phyloP scores from a whole-genome alignment of 1,140 invertebrate genomes.

The Caenorhabditis briggsae region DNA sequence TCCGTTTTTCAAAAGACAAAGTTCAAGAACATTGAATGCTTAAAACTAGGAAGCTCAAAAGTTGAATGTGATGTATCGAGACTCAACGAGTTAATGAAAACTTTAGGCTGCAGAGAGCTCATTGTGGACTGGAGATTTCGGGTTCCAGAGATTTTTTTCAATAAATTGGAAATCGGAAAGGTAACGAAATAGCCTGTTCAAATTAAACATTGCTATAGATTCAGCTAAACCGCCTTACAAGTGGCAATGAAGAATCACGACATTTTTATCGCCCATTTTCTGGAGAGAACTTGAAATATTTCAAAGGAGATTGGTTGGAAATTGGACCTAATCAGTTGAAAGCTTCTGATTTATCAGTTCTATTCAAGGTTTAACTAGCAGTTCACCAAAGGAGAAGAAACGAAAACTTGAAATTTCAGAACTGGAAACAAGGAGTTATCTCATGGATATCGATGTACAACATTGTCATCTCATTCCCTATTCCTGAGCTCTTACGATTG shows the following conservation, averaged over 20 bases:
- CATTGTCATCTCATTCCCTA: neutral
- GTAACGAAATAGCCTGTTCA: neutral
- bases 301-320: conserved; percentile 31
- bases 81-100: neutral
- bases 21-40: neutral
- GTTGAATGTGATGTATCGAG: neutral
- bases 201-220: neutral
- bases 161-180: neutral
- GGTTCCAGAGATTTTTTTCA: conserved; percentile 11
- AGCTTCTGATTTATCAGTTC: neutral
- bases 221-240: neutral
- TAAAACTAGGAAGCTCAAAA: conserved; percentile 36
- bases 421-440: neutral
- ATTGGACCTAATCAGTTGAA: neutral
- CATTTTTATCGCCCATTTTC: neutral
- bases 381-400: neutral
- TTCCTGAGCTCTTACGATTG: neutral
- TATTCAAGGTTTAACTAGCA: neutral
- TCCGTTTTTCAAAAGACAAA: neutral
- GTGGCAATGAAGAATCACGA: conserved; percentile 20
- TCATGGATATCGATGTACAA: neutral
- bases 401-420: neutral
- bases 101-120: neutral
- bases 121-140: conserved; percentile 21
- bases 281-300: neutral